Evolutionary conservation across 2,113 vertebrate genomes (phyloP).

Genomic region (Malurus cyaneus): DNA sequence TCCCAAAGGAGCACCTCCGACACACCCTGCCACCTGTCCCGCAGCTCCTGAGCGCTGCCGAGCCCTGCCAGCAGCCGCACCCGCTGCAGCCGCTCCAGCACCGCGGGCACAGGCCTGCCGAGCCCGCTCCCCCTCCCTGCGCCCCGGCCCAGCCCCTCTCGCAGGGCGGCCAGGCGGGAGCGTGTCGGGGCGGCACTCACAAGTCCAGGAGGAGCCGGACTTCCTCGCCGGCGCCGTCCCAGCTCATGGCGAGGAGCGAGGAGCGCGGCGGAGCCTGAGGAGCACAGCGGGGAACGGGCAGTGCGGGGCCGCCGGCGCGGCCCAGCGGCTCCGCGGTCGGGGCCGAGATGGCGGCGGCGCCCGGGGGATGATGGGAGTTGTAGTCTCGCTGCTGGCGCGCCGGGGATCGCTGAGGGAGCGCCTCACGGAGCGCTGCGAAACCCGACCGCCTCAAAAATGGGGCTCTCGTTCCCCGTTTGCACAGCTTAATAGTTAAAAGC

Average conservation of each 20-base stretch:
- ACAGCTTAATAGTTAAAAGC: not conserved
- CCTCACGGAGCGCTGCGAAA: rapidly evolving
- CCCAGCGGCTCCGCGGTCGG: not conserved
- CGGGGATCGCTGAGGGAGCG: rapidly evolving
- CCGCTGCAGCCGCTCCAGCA: not conserved
- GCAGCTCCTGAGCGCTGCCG: not conserved
- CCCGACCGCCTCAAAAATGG: rapidly evolving
- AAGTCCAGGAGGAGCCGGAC: slow-evolving; percentile 47
- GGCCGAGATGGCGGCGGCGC: not conserved
- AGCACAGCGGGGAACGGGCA: not conserved
- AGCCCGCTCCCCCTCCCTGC: not conserved
- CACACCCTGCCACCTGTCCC: not conserved
- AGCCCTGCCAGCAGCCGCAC: not conserved
- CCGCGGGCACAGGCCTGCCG: not conserved
- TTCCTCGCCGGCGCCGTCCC: slow-evolving; percentile 11
- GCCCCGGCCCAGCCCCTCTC: not conserved
- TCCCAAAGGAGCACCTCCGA: not conserved
- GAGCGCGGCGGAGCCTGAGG: not conserved
- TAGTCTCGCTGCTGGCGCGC: not conserved
- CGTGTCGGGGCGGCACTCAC: slow-evolving; percentile 44
- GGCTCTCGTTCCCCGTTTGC: not conserved
- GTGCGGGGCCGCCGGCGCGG: not conserved
- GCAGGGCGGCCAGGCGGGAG: too few species aligned
- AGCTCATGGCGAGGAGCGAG: slow-evolving; percentile 10
- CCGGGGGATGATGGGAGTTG: slow-evolving; percentile 3